Base-by-base conservation (phyloP, 2,888 invertebrate species). In the Kryphioiulus occultus region DNA sequence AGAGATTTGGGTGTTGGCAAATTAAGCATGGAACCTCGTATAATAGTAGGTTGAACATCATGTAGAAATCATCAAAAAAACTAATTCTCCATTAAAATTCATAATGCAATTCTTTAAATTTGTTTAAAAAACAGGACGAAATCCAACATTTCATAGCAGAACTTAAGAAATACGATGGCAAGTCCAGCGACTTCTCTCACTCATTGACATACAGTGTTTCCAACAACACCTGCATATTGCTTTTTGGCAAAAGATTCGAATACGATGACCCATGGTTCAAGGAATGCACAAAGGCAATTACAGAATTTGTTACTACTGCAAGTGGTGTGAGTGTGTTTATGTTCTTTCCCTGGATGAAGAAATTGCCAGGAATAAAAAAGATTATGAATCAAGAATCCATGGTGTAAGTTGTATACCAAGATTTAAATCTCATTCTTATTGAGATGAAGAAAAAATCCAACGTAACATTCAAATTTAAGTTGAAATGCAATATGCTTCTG, bases 271-370 rank as follows among this genome's bases (percentile, higher is more conserved):
- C 87, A 1, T 85, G 39, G 44, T 85, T 87, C 22, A 9, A 12
- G 15, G 2, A 22, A 85, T 19, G 19, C 15, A 39, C 9, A 12
- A 42, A 44, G 9, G 0, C 85, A 5, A n/a, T 82, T 10, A 19
- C 10, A 7, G 82, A 78, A 0, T 35, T n/a, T 0, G 22, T n/a
- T 0, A 82, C 0, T 12, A 19, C 19, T 12, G 9, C 19, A 15
- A 78, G 35, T 42, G 42, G 19, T 10, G 32, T 53, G 1, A n/a
- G 26, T 10, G 19, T 86, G 5, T 53, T 86, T 12, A 17, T 19
- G 12, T 86, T 86, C 32, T 87, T 87, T 26, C 83, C 87, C 10
- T 87, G 87, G 87, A 26, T 87, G 22, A 44, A 47, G 30, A 84
- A 85, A 32, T 44, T 87, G 15, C 87, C 87, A 42, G 32, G 53